These are phyloP conservation scores for Pseudochirops cupreus DNA, from an alignment of 2,797 vertebrate species.

Conservation along the genomic window DNA sequence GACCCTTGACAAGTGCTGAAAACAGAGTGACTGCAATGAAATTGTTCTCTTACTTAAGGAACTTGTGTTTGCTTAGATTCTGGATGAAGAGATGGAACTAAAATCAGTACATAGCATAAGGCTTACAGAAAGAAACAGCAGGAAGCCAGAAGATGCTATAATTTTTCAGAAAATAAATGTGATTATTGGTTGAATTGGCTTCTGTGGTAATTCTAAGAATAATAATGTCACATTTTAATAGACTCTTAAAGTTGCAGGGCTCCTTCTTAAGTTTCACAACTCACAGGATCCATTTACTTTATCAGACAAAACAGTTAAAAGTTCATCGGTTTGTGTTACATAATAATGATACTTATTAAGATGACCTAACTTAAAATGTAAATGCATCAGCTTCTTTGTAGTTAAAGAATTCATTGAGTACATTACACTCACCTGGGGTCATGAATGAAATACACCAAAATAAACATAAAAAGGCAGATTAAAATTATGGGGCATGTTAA, in stretches of 20 bases:
- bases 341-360: slow-evolving; percentile 29
- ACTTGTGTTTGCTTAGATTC: background rate
- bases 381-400: background rate
- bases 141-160: slow-evolving; percentile 17
- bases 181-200: background rate
- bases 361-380: background rate
- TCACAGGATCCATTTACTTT: slow-evolving; percentile 14
- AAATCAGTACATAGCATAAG: slow-evolving; percentile 21
- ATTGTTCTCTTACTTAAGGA: background rate
- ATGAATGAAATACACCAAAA: background rate
- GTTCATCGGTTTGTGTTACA: slow-evolving; percentile 23
- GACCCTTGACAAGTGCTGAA: background rate
- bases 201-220: background rate
- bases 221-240: background rate
- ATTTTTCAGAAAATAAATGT: slow-evolving; percentile 30
- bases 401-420: background rate
- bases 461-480: background rate
- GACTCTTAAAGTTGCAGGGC: background rate
- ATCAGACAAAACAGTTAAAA: slow-evolving; percentile 29
- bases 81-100: slow-evolving; percentile 18
- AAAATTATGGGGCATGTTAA: background rate
- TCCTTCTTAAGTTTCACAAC: slow-evolving; percentile 15
- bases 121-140: slow-evolving; percentile 22
- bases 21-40: background rate
- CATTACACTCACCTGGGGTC: background rate